phyloP scores from a whole-genome alignment of 1,140 invertebrate species.

The Meloidogyne hapla region DNA sequence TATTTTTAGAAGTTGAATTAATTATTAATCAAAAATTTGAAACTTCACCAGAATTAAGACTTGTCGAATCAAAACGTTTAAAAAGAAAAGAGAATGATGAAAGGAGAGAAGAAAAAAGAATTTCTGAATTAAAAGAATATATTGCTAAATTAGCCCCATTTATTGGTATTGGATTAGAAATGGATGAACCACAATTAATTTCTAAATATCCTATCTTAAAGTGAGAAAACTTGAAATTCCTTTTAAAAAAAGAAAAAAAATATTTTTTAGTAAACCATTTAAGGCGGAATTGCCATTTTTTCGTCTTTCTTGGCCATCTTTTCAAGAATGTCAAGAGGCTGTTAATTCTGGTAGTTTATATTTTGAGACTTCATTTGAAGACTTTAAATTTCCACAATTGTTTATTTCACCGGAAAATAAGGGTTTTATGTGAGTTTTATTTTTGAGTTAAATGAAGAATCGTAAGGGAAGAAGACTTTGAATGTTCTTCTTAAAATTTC shows the following conservation, averaged over 20 bases:
- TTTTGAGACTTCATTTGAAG: background rate
- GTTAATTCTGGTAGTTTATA: background rate
- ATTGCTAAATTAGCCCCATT: slow-evolving; percentile 3
- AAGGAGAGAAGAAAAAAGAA: background rate
- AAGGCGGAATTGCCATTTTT: background rate
- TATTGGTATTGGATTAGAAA: slow-evolving; percentile 4
- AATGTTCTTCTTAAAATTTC: background rate
- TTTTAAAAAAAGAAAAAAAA: background rate
- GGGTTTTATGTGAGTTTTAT: slow-evolving; percentile 29
- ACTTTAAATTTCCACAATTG: slow-evolving; percentile 1
- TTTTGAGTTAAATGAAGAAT: background rate
- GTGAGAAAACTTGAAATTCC: slow-evolving; percentile 9
- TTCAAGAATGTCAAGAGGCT: slow-evolving; percentile 18
- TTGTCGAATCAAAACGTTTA: background rate
- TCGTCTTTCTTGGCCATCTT: slow-evolving; percentile 21
- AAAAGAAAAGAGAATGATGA: slow-evolving; percentile 12
- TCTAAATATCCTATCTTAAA: slow-evolving; percentile 28
- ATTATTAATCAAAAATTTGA: background rate
- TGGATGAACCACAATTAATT: slow-evolving; percentile 19
- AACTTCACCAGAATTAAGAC: background rate
- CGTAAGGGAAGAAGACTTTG: too few relatives aligned
- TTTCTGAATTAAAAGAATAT: slow-evolving; percentile 11
- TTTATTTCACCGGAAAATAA: slow-evolving; percentile 34
- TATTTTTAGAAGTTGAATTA: background rate
- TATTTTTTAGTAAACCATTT: background rate